phyloP scores from a whole-genome alignment of 2,797 vertebrate genomes.

The Oreochromis grahami region DNA sequence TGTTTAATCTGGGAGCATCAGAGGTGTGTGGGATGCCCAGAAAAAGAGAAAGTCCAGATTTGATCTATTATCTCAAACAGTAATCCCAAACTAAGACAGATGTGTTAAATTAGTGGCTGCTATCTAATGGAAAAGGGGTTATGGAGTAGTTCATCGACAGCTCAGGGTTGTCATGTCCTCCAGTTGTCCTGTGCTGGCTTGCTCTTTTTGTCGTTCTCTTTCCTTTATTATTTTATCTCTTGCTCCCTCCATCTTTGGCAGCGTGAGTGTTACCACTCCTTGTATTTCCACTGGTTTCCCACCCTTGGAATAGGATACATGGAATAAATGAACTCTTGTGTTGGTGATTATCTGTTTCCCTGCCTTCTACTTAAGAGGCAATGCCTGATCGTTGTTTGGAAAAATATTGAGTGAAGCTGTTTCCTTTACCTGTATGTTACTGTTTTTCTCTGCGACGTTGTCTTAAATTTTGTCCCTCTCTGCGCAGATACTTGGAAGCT shows the following conservation, averaged over 20 bases:
- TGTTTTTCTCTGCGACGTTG: not conserved
- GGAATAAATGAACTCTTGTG: not conserved
- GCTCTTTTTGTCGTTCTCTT: not conserved
- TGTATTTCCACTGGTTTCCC: not conserved
- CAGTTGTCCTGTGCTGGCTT: not conserved
- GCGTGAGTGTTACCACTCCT: not conserved
- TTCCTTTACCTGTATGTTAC: not conserved
- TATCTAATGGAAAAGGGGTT: not conserved
- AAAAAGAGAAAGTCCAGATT: not conserved
- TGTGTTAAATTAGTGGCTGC: not conserved
- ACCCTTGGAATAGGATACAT: not conserved
- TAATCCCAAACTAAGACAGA: not conserved
- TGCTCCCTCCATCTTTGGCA: not conserved
- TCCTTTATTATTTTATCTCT: not conserved
- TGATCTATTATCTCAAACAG: no score
- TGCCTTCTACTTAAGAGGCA: not conserved
- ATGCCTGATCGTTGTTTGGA: not conserved
- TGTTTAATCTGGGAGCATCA: not conserved
- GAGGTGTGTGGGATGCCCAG: not conserved
- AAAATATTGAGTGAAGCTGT: not conserved
- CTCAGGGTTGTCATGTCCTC: not conserved
- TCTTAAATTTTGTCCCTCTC: not conserved
- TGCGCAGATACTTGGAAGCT: no score
- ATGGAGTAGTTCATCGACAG: fast-evolving
- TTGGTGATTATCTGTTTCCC: not conserved